These are phyloP conservation scores for Scylla paramamosain DNA, from an alignment of 1,140 invertebrate genomes.

Conservation along the genomic window DNA sequence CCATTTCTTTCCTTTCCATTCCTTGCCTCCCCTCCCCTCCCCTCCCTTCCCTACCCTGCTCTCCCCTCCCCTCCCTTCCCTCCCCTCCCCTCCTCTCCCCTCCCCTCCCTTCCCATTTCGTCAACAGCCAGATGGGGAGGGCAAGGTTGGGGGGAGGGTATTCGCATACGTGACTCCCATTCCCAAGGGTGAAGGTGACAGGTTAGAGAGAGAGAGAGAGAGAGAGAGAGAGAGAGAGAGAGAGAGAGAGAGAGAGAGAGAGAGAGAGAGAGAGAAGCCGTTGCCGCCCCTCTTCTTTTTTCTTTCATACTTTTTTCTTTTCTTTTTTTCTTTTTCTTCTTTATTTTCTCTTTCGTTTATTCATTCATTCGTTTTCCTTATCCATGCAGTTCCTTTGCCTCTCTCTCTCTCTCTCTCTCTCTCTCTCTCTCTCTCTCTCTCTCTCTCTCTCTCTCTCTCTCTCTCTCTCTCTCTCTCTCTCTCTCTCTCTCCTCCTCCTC, in stretches of 20 bases:
- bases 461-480: neutral
- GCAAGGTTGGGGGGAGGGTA: neutral
- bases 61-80: neutral
- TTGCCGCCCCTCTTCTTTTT: too few species aligned
- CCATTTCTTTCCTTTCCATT: neutral
- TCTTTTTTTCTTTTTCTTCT: too few species aligned
- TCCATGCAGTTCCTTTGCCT: neutral
- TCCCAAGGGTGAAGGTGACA: neutral
- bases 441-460: neutral
- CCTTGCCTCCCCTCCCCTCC: neutral
- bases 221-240: too few species aligned
- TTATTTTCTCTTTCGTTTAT: neutral
- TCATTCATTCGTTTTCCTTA: neutral
- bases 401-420: too few species aligned
- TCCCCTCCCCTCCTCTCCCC: neutral
- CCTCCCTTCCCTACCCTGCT: neutral
- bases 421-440: neutral
- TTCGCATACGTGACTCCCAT: neutral
- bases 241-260: too few species aligned
- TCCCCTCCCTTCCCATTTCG: neutral
- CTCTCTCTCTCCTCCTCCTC: neutral
- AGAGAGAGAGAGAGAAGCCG: too few species aligned
- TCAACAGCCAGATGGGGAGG: neutral
- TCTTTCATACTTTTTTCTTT: too few species aligned
- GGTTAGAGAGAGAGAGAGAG: neutral